phyloP scores from a whole-genome alignment of 2,113 vertebrate species.

The Machaerirhynchus nigripectus region DNA sequence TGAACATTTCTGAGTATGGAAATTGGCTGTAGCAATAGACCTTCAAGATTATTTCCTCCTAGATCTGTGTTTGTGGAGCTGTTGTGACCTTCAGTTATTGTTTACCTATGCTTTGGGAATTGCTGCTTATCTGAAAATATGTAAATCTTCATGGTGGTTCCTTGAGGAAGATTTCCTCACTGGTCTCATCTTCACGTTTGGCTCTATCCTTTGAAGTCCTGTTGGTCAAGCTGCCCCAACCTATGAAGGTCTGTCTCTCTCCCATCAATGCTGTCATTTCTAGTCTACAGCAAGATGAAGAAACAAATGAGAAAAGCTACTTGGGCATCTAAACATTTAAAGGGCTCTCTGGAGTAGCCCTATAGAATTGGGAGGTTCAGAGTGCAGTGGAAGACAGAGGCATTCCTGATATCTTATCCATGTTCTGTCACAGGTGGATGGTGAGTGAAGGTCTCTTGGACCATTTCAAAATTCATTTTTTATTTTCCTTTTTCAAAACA shows the following conservation, averaged over 20 bases:
- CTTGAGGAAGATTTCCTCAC: not conserved
- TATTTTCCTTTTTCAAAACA: not conserved
- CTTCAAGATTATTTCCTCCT: not conserved
- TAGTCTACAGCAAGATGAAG: constrained; percentile 29
- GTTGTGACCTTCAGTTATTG: not conserved
- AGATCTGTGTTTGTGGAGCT: not conserved
- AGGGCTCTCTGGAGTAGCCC: not conserved
- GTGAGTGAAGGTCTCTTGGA: not conserved
- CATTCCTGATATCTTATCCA: not conserved
- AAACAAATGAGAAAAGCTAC: not conserved
- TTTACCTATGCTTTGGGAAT: constrained; percentile 40
- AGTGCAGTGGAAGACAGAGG: not conserved
- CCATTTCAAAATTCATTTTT: not conserved
- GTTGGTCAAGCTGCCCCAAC: not conserved
- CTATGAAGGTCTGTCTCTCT: not conserved
- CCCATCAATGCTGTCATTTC: not conserved
- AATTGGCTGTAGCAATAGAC: not conserved
- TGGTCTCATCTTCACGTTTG: not conserved
- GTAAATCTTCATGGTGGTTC: constrained; percentile 3
- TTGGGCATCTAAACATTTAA: not conserved
- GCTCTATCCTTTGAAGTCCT: not conserved
- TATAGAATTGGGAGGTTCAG: not conserved
- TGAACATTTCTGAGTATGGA: accelerated
- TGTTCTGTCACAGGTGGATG: not conserved
- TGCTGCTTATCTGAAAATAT: not conserved